Percentiles rank a stretch among this genome's conserved stretches.
phyloP scores from a whole-genome alignment of 2,113 vertebrate genomes.

The Ptyas mucosa region DNA sequence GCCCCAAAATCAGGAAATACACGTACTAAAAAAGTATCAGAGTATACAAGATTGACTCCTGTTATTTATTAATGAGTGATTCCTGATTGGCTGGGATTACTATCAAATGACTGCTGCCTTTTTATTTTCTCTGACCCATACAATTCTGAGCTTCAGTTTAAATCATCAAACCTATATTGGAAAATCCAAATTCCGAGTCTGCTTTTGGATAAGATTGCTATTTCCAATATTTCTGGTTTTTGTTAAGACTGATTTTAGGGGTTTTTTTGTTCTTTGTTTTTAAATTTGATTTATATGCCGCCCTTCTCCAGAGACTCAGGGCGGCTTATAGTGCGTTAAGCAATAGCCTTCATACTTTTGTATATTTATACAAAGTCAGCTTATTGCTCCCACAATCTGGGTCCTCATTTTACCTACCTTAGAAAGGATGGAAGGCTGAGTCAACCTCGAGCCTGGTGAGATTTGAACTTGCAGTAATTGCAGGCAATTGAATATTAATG shows the following conservation, averaged over 20 bases:
- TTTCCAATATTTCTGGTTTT: neutral
- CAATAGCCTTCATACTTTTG: no score
- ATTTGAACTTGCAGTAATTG: no score
- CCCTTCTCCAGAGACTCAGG: no score
- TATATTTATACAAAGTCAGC: no score
- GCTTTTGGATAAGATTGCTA: neutral
- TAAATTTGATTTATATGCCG: no score
- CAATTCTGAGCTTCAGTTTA: neutral
- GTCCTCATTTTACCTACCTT: no score
- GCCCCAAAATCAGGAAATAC: neutral
- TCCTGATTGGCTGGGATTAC: neutral
- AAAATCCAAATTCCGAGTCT: neutral
- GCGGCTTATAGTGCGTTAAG: no score
- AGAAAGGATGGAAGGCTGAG: no score
- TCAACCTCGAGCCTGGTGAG: no score
- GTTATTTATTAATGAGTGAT: neutral
- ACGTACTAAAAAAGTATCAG: neutral
- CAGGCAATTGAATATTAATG: no score
- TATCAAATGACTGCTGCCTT: neutral
- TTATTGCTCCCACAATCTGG: no score
- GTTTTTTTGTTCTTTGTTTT: no score
- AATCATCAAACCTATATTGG: neutral
- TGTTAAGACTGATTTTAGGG: neutral
- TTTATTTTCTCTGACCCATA: neutral
- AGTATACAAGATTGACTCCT: neutral